These are phyloP conservation scores for Actenoides hombroni DNA, from an alignment of 2,113 vertebrate genomes.

Conservation along the genomic window DNA sequence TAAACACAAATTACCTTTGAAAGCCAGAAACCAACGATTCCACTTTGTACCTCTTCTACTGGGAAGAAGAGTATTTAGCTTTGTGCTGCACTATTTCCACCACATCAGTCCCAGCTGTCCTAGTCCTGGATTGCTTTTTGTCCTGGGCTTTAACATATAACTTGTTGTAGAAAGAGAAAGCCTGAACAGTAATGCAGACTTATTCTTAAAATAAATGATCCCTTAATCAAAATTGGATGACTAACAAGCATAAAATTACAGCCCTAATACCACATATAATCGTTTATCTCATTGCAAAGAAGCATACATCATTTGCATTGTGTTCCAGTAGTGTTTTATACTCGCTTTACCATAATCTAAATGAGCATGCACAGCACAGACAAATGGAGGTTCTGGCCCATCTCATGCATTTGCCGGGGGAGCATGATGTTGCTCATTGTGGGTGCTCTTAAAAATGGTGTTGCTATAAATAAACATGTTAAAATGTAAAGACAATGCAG, in stretches of 20 bases:
- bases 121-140: neutral
- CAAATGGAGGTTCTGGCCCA: conserved; percentile 28
- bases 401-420: neutral
- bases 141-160: neutral
- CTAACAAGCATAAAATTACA: conserved; percentile 53
- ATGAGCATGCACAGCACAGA: conserved; percentile 25
- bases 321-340: conserved; percentile 25
- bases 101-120: neutral
- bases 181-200: neutral
- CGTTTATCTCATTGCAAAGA: conserved; percentile 44
- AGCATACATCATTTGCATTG: conserved; percentile 48
- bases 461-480: conserved; percentile 1
- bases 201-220: conserved; percentile 45
- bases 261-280: conserved; percentile 36
- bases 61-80: neutral
- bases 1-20: neutral
- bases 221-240: conserved; percentile 48
- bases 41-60: neutral
- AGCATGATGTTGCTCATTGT: neutral
- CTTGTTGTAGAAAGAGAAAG: neutral
- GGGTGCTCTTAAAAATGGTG: neutral
- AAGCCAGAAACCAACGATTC: neutral
- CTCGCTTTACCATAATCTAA: conserved; percentile 42
- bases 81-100: neutral
- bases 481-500: neutral